Conservation (phyloP, 1,140 invertebrate genomes). For the Nilaparvata lugens region DNA sequence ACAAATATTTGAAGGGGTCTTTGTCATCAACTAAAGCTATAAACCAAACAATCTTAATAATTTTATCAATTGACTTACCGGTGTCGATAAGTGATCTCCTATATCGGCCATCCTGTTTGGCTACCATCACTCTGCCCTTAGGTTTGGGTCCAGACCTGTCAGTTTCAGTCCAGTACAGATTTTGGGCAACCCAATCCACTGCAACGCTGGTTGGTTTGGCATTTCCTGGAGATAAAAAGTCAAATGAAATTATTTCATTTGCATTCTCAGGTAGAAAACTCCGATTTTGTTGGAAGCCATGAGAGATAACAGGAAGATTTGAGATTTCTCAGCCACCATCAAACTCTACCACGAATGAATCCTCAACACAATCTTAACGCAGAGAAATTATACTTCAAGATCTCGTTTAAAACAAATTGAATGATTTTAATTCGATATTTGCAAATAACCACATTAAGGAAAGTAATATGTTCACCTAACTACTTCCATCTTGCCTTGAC, state of each 20-base stretch:
- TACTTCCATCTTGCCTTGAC: too few species aligned
- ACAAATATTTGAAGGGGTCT: neutral
- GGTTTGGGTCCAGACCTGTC: constrained; percentile 62
- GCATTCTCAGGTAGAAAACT: neutral
- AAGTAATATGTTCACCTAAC: too few species aligned
- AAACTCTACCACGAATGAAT: too few species aligned
- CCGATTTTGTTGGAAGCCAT: too few species aligned
- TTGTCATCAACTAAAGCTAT: too few species aligned
- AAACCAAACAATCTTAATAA: neutral
- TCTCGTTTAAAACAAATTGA: too few species aligned
- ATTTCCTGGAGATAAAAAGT: constrained; percentile 40
- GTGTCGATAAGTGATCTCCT: constrained; percentile 53
- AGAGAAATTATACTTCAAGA: too few species aligned
- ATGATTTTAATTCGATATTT: too few species aligned
- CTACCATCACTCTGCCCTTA: constrained; percentile 71
- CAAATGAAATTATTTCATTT: constrained; percentile 3
- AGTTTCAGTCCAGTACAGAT: constrained; percentile 90
- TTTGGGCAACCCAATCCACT: constrained; percentile 85
- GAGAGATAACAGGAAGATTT: neutral
- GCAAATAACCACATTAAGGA: too few species aligned
- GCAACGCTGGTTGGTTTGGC: constrained; percentile 75
- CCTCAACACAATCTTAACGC: too few species aligned
- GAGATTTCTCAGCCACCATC: neutral
- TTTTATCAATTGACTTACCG: constrained; percentile 16
- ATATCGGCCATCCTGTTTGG: constrained; percentile 84